Percentiles rank a stretch among this genome's conserved stretches.
These are phyloP conservation scores for Oreochromis spilurus DNA, from an alignment of 2,113 vertebrate genomes.

Conservation along the genomic window DNA sequence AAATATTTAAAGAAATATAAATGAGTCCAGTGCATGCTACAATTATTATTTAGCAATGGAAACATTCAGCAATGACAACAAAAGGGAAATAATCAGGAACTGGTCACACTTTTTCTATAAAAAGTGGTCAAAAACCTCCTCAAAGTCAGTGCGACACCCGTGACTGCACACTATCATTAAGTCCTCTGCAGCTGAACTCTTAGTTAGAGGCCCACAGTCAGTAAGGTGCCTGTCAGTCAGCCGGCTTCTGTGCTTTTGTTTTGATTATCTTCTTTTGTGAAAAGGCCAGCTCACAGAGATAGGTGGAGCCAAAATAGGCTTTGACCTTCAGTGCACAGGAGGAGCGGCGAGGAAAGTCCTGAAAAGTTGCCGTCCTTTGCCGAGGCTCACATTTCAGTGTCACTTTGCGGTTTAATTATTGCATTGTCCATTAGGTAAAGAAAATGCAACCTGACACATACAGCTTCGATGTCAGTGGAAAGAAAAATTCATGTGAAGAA, in stretches of 20 bases:
- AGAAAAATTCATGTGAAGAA: not conserved
- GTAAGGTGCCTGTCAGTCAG: not conserved
- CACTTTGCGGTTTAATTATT: not conserved
- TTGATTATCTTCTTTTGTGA: not conserved
- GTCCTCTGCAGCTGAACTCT: not conserved
- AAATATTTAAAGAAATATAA: not conserved
- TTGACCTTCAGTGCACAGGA: conserved; percentile 18
- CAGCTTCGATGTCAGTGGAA: not conserved
- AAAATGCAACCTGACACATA: not conserved
- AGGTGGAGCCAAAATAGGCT: conserved; percentile 2
- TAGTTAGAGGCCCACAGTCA: not conserved
- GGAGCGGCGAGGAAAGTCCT: not conserved
- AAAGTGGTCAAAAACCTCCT: not conserved
- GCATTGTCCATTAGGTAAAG: not conserved
- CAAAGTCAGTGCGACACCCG: not conserved
- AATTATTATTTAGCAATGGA: not conserved
- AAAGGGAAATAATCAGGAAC: not conserved
- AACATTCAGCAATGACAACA: not conserved
- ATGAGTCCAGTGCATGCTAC: not conserved
- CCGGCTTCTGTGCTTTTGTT: not conserved
- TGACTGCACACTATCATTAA: not conserved
- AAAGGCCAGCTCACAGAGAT: not conserved
- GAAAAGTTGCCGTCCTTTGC: not conserved
- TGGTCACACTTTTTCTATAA: not conserved
- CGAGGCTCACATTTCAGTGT: not conserved